Evolutionary conservation across 37 sponge, comb jelly and placozoan species (phyloP).

Genomic region (Cliona cf. orientalis): DNA sequence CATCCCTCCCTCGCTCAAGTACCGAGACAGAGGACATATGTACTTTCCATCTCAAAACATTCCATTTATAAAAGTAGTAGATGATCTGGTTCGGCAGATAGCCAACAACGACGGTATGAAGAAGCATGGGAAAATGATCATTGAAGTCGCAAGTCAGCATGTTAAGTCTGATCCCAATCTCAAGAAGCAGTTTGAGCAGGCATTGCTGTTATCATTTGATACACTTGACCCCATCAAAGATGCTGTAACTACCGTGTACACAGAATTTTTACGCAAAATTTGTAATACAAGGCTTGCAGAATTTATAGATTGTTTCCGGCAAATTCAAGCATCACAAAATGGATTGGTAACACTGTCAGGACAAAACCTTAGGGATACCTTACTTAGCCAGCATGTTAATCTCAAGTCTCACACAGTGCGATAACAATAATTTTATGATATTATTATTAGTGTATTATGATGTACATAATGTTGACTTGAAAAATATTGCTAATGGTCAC

Average conservation of each 20-base stretch:
- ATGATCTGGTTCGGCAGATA: not conserved
- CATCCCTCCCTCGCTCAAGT: conserved; percentile 1
- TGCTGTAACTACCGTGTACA: not conserved
- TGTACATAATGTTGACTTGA: not conserved
- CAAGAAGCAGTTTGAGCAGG: not conserved
- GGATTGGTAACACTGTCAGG: conserved; percentile 19
- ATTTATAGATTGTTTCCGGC: not conserved
- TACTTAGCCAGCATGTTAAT: conserved; percentile 6
- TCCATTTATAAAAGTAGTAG: conserved; percentile 11
- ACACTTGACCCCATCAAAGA: not conserved
- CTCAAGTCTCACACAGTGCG: not conserved
- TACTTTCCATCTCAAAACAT: conserved; percentile 10
- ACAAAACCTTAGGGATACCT: conserved; percentile 12
- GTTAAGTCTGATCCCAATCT: not conserved
- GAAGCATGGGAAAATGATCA: not conserved
- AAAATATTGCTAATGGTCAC: not conserved
- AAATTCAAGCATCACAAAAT: not conserved
- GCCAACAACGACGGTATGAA: not conserved
- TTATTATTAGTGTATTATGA: not conserved
- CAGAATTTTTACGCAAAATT: conserved; percentile 5
- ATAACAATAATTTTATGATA: not conserved
- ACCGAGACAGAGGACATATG: conserved; percentile 17
- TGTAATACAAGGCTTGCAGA: conserved; percentile 16
- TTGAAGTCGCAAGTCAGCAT: not conserved
- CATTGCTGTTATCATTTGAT: not conserved